Conservation (phyloP, 2,888 invertebrate genomes). For the Folsomia manolachei region DNA sequence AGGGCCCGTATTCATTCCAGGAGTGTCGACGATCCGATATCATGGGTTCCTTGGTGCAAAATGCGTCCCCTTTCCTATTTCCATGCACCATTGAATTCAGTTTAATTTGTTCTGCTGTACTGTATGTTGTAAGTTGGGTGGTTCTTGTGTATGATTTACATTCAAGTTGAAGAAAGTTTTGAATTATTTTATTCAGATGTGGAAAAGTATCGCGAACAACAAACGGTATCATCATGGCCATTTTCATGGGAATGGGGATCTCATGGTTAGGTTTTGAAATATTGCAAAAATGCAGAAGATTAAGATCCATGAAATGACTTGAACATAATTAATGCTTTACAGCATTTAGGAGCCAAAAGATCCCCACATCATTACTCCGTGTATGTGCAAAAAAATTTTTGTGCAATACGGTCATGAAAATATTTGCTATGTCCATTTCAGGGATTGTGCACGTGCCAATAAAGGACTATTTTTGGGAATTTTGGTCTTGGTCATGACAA, state of each 20-base stretch:
- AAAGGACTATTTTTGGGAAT: slow-evolving; percentile 84
- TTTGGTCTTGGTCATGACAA: slow-evolving; percentile 76
- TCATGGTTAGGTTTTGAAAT: slow-evolving; percentile 29
- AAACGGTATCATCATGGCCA: slow-evolving; percentile 14
- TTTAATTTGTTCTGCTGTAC: slow-evolving; percentile 81
- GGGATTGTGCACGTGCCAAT: slow-evolving; percentile 87
- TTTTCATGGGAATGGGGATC: slow-evolving; percentile 34
- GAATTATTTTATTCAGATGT: slow-evolving; percentile 69
- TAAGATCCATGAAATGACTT: too few species aligned
- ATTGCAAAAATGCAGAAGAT: not conserved
- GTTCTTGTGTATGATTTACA: too few species aligned
- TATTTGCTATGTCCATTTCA: too few species aligned
- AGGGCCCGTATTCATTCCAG: slow-evolving; percentile 51
- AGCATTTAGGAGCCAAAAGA: slow-evolving; percentile 37
- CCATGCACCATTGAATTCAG: slow-evolving; percentile 90
- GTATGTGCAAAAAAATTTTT: not conserved
- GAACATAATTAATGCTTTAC: slow-evolving; percentile 3
- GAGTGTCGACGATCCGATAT: slow-evolving; percentile 56
- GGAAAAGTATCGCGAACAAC: slow-evolving; percentile 64
- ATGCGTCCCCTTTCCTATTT: slow-evolving; percentile 77
- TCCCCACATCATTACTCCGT: slow-evolving; percentile 80
- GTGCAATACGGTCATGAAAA: too few species aligned
- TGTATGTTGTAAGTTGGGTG: slow-evolving; percentile 67
- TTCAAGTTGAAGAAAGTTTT: too few species aligned
- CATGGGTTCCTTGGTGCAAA: slow-evolving; percentile 63